Conservation (phyloP, 2,113 vertebrate species). For the Psittacula cyanocephala region DNA sequence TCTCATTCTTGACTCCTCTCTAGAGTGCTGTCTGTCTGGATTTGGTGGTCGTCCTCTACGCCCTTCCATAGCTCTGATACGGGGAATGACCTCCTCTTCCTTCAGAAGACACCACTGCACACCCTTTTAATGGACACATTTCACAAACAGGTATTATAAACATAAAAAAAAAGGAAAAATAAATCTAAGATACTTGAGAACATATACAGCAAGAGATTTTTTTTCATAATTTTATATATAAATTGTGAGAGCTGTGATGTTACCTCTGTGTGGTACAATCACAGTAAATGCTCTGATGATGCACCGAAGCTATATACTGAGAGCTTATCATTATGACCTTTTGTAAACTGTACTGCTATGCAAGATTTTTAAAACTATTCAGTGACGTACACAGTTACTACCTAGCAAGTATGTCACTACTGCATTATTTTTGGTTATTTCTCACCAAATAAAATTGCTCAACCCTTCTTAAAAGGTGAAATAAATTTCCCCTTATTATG, state of each 20-base stretch:
- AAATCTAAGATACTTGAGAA: background rate
- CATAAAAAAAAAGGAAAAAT: background rate
- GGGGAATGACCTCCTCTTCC: slow-evolving; percentile 85
- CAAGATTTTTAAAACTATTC: background rate
- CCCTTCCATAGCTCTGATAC: slow-evolving; percentile 89
- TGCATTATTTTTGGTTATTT: background rate
- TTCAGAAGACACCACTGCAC: slow-evolving; percentile 91
- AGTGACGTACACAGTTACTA: background rate
- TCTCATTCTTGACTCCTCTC: slow-evolving; percentile 74
- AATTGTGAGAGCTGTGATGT: background rate
- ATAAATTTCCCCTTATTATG: background rate
- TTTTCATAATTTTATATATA: background rate
- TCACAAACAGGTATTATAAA: slow-evolving; percentile 57
- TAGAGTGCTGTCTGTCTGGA: slow-evolving; percentile 71
- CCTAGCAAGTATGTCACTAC: background rate
- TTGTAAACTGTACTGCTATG: background rate
- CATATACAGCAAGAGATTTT: background rate
- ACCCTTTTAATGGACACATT: slow-evolving; percentile 81
- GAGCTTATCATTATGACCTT: background rate
- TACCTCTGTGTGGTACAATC: background rate
- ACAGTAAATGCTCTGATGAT: background rate
- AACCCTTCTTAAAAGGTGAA: background rate
- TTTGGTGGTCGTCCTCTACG: slow-evolving; percentile 83
- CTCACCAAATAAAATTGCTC: background rate
- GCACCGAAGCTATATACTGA: background rate